Conservation (phyloP, 1,140 invertebrate species). For the Monochamus saltuarius region DNA sequence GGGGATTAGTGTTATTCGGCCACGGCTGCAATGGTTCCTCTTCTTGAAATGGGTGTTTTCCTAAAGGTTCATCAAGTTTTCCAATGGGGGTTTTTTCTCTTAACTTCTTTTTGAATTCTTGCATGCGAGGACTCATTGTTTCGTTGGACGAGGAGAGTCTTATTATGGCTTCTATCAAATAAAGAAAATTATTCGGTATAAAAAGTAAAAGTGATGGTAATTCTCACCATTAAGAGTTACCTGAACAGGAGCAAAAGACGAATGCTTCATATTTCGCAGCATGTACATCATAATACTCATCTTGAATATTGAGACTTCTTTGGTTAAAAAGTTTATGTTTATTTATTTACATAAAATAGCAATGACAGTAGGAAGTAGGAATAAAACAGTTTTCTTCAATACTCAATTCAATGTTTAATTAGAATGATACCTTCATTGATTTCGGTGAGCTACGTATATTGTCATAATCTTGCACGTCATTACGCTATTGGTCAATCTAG, state of each 20-base stretch:
- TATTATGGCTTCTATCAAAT: background rate
- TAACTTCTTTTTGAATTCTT: conserved; percentile 64
- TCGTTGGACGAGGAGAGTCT: conserved; percentile 26
- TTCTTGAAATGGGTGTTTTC: conserved; percentile 73
- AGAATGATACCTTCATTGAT: no score
- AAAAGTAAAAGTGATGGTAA: background rate
- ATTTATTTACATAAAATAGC: background rate
- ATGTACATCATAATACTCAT: conserved; percentile 19
- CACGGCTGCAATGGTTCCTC: conserved; percentile 83
- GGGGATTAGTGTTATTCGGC: conserved; percentile 86
- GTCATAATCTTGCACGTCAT: no score
- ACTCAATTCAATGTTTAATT: no score
- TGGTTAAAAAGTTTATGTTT: background rate
- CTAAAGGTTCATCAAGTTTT: conserved; percentile 55
- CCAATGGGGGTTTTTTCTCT: conserved; percentile 62
- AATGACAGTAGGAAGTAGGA: no score
- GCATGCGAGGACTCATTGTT: conserved; percentile 42
- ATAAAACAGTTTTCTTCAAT: no score
- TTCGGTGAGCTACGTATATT: no score
- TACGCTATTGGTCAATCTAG: no score
- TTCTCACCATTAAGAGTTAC: conserved; percentile 3
- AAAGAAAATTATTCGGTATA: background rate
- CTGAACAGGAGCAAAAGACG: conserved; percentile 8
- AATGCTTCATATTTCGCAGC: conserved; percentile 8
- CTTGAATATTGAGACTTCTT: background rate